These are phyloP conservation scores for Tridacna crocea DNA, from an alignment of 2,888 invertebrate species.

Conservation along the genomic window DNA sequence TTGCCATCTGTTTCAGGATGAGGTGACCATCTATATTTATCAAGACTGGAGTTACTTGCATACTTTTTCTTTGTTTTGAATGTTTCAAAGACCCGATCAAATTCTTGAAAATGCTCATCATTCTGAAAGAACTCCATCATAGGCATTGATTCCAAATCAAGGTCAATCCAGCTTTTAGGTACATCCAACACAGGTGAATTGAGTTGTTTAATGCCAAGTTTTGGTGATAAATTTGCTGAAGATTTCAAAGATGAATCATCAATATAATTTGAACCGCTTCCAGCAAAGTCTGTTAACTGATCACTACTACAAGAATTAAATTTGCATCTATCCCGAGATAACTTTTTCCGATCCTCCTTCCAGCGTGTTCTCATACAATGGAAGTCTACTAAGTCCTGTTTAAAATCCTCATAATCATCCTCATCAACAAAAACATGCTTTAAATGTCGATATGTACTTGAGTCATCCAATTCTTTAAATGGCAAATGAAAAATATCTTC, in stretches of 20 bases:
- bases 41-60: constrained; percentile 65
- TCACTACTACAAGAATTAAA: constrained; percentile 11
- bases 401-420: constrained; percentile 80
- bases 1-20: constrained; percentile 46
- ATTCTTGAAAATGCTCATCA: constrained; percentile 80
- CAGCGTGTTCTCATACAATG: constrained; percentile 53
- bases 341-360: constrained; percentile 57
- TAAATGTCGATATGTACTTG: constrained; percentile 66
- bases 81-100: constrained; percentile 79
- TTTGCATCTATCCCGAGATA: constrained; percentile 38
- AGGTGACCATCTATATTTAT: constrained; percentile 65
- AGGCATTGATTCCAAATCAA: constrained; percentile 34
- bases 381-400: constrained; percentile 75
- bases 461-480: constrained; percentile 63
- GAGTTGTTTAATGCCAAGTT: constrained; percentile 7
- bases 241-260: neutral
- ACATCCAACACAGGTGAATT: neutral
- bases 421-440: constrained; percentile 75
- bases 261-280: neutral
- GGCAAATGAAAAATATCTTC: constrained; percentile 67
- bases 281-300: neutral
- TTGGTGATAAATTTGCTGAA: constrained; percentile 1
- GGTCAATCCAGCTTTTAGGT: neutral
- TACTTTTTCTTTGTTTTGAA: constrained; percentile 71
- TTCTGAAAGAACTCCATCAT: constrained; percentile 79